Percentiles rank a stretch among this genome's conserved stretches.
Evolutionary conservation across 2,888 invertebrate species (phyloP).

Genomic region (Drosophila kanekoi): DNA sequence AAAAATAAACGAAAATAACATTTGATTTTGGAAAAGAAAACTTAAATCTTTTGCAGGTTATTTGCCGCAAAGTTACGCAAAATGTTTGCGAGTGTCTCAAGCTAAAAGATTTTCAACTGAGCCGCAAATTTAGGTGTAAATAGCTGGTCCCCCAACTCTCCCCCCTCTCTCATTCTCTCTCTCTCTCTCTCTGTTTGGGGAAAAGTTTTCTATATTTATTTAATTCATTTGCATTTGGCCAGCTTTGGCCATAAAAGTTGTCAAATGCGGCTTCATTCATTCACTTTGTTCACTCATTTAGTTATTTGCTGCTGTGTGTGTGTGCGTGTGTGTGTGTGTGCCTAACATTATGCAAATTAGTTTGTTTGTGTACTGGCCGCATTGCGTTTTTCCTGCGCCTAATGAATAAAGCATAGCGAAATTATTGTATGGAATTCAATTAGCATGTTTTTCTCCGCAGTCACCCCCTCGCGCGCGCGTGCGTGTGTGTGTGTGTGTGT

Average conservation of each 20-base stretch:
- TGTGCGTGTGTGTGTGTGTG: constrained; percentile 29
- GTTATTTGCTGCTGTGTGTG: constrained; percentile 25
- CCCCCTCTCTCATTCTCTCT: too few relatives aligned
- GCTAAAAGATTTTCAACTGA: background rate
- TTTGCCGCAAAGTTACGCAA: too few relatives aligned
- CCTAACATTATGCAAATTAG: constrained; percentile 64
- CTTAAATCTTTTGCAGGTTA: too few relatives aligned
- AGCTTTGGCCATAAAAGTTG: constrained; percentile 36
- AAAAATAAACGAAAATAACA: too few relatives aligned
- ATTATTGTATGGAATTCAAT: constrained; percentile 71
- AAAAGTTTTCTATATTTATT: constrained; percentile 12
- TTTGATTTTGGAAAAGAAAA: too few relatives aligned
- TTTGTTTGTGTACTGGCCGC: constrained; percentile 58
- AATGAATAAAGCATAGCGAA: constrained; percentile 72
- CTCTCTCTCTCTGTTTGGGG: background rate
- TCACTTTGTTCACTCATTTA: constrained; percentile 44
- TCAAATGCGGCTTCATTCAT: constrained; percentile 53
- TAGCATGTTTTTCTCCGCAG: constrained; percentile 52
- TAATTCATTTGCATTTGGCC: constrained; percentile 36
- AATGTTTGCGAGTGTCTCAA: too few relatives aligned
- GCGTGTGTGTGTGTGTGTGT: background rate
- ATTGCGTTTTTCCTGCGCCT: constrained; percentile 52
- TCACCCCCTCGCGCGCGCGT: background rate
- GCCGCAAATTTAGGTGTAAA: constrained; percentile 4
- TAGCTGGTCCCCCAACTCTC: too few relatives aligned